Evolutionary conservation across 2,888 invertebrate species (phyloP).

Genomic region (Cerastoderma edule): DNA sequence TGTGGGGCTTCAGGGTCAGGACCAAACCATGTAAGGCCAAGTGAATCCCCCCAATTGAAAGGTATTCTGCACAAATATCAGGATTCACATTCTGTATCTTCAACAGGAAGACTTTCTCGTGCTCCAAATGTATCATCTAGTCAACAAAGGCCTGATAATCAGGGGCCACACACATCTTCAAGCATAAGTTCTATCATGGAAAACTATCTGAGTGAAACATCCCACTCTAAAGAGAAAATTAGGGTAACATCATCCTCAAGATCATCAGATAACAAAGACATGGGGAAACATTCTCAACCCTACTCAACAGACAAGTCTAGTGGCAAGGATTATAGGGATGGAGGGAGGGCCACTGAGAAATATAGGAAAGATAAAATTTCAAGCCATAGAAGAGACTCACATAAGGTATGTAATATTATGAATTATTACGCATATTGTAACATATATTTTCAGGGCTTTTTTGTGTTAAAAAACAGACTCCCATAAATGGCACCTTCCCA

Average conservation of each 20-base stretch:
- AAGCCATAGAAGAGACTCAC: too few relatives aligned
- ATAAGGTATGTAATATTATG: too few relatives aligned
- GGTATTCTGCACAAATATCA: conserved; percentile 1
- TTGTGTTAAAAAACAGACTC: too few relatives aligned
- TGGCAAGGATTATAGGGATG: not conserved
- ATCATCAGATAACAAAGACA: not conserved
- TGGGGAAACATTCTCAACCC: conserved; percentile 1
- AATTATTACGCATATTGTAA: too few relatives aligned
- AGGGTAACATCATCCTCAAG: not conserved
- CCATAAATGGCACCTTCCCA: too few relatives aligned
- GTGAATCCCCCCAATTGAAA: not conserved
- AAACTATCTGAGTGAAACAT: conserved; percentile 12
- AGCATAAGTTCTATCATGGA: not conserved
- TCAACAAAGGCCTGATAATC: not conserved
- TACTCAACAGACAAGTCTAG: not conserved
- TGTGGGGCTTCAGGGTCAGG: not conserved
- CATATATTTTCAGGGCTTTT: too few relatives aligned
- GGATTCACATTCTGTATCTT: not conserved
- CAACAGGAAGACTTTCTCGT: too few relatives aligned
- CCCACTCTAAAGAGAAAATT: not conserved
- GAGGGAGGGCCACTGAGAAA: not conserved
- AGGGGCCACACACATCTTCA: not conserved
- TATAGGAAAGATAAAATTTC: not conserved
- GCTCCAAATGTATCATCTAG: not conserved
- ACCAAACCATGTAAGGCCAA: not conserved